Evolutionary conservation across 2,888 invertebrate species (phyloP).

Genomic region (Flexamia atlantica): DNA sequence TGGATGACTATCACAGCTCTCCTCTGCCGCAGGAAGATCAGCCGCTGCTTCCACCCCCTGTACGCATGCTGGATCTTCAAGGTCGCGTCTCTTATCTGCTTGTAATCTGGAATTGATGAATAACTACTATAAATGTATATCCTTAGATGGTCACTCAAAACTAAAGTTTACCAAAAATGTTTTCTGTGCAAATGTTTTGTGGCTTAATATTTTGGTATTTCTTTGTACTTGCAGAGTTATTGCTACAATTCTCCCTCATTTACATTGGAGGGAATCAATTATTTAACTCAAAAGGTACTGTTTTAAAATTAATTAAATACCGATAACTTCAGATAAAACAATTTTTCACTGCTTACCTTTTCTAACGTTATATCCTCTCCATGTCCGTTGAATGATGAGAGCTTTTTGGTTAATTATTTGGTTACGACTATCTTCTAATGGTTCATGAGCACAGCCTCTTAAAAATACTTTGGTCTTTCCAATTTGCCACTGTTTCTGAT

Average conservation of each 20-base stretch:
- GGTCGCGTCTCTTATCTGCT: slow-evolving; percentile 82
- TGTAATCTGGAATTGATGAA: slow-evolving; percentile 77
- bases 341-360: slow-evolving; percentile 76
- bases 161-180: no score
- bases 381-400: slow-evolving; percentile 85
- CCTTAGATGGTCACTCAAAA: no score
- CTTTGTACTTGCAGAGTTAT: no score
- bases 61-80: slow-evolving; percentile 89
- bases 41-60: slow-evolving; percentile 90
- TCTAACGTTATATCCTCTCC: slow-evolving; percentile 82
- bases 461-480: slow-evolving; percentile 93
- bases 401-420: slow-evolving; percentile 84
- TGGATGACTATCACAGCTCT: slow-evolving; percentile 92
- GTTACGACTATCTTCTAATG: slow-evolving; percentile 88
- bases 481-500: slow-evolving; percentile 91
- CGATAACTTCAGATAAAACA: no score
- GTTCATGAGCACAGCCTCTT: slow-evolving; percentile 88
- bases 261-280: no score
- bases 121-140: slow-evolving; percentile 79
- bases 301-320: no score
- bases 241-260: no score
- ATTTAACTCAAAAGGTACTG: no score
- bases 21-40: slow-evolving; percentile 88
- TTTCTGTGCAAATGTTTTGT: no score
- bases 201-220: no score